Evolutionary conservation across 2,888 invertebrate genomes (phyloP).

Genomic region (Xylota segnis): DNA sequence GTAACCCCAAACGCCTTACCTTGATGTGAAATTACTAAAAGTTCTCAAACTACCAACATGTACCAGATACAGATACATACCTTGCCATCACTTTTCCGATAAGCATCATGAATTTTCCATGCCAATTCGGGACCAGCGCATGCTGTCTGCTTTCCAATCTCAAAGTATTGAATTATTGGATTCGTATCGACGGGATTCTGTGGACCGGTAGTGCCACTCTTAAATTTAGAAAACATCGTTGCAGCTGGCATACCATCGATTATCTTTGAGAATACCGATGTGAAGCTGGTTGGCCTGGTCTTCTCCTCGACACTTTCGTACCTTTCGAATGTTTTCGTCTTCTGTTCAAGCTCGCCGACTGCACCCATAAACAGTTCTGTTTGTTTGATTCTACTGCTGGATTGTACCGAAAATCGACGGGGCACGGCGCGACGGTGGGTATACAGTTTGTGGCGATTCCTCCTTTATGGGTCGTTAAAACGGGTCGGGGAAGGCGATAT

Average conservation of each 20-base stretch:
- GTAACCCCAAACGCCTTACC: slow-evolving; percentile 9
- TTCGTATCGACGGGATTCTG: slow-evolving; percentile 89
- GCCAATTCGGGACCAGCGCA: slow-evolving; percentile 94
- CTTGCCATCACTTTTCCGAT: slow-evolving; percentile 94
- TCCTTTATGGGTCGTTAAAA: background rate
- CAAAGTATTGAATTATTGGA: slow-evolving; percentile 94
- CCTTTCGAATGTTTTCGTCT: slow-evolving; percentile 83
- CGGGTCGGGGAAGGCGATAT: slow-evolving; percentile 5
- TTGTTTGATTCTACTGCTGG: slow-evolving; percentile 47
- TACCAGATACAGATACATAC: slow-evolving; percentile 87
- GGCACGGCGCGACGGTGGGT: slow-evolving; percentile 54
- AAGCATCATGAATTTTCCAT: slow-evolving; percentile 96
- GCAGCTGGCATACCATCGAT: slow-evolving; percentile 85
- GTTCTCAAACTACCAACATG: slow-evolving; percentile 11
- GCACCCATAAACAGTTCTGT: slow-evolving; percentile 77
- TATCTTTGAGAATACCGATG: slow-evolving; percentile 84
- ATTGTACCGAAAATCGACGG: slow-evolving; percentile 47
- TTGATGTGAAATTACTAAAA: slow-evolving; percentile 44
- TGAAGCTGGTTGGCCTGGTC: slow-evolving; percentile 80
- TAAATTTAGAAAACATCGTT: slow-evolving; percentile 91
- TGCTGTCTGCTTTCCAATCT: slow-evolving; percentile 93
- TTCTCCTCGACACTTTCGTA: slow-evolving; percentile 83
- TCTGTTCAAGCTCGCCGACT: slow-evolving; percentile 75
- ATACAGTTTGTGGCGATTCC: slow-evolving; percentile 57
- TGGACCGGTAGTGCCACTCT: slow-evolving; percentile 86